Evolutionary conservation across 2,113 vertebrate genomes (phyloP), one percentile per base, ranked within the genome.

Genomic region (Pristiophorus japonicus): DNA sequence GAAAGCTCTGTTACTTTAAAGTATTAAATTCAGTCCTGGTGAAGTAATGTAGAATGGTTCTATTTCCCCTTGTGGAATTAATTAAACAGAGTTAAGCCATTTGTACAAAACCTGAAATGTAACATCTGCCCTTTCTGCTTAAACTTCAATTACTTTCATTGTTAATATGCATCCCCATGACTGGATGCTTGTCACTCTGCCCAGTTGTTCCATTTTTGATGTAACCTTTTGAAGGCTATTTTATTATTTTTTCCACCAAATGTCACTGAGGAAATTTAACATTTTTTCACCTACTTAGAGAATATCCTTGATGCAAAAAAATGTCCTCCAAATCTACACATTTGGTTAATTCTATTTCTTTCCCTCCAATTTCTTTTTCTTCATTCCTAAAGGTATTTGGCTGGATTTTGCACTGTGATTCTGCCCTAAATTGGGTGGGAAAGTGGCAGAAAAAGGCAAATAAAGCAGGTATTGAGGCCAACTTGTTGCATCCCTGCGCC

Each of bases 21-120:
- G 66, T 73, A 73, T 94, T 94, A 70, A 51, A 73, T 94, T 94
- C 66, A 30, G 66, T 70, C 42, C 66, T 47, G 24, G 27, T 73
- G 93, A 94, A 94, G 93, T 51, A 70, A 94, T 94, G 65, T 94
- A 14, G 93, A 94, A 94, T 66, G 91, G 91, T 94, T 94, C 65
- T 16, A 47, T 66, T 93, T 93, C 66, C 51, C 65, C 93, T 94
- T 94, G 93, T 94, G 93, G 93, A 94, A 51, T 94, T 94, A 94
- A 94, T 94, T 70, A 94, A 66, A 94, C 16, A 5, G 22, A 73
- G 65, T 73, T 34, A 94, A 94, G 66, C 27, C 65, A 67, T 94
- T 70, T 94, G 45, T 70, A 94, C 42, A 94, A 94, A 70, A 67
- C 45, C 93, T 94, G 65, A 94, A 94, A 73, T 51, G 66, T 73